Percentiles rank a stretch among this genome's conserved stretches.
These are phyloP conservation scores for Formicarius rufipectus DNA, from an alignment of 2,113 vertebrate species.

Conservation along the genomic window DNA sequence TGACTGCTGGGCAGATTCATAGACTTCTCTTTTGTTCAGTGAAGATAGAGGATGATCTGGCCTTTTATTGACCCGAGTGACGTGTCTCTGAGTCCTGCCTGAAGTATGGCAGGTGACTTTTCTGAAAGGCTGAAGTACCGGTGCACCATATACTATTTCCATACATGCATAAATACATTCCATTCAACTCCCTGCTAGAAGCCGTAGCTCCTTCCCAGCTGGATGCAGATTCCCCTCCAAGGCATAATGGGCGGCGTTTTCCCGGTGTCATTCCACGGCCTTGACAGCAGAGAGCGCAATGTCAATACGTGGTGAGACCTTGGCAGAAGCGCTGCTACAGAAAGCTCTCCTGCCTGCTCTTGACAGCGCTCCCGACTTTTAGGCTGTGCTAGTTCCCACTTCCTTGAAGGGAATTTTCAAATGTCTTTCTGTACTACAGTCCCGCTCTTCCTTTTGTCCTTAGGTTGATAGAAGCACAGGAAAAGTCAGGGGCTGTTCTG, in stretches of 20 bases:
- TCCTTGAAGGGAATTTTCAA: background rate
- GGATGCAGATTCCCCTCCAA: accelerated
- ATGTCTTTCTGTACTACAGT: background rate
- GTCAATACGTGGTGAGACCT: background rate
- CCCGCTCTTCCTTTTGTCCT: background rate
- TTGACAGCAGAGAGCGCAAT: slow-evolving; percentile 19
- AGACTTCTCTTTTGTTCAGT: background rate
- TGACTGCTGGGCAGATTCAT: background rate
- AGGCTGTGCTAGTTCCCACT: background rate
- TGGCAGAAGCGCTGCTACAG: accelerated
- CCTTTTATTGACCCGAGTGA: background rate
- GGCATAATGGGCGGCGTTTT: accelerated
- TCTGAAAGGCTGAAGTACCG: background rate
- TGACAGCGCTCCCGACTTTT: background rate
- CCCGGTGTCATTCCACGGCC: accelerated
- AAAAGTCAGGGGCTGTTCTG: background rate
- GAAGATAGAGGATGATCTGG: background rate
- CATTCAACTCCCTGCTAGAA: no score
- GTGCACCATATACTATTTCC: accelerated
- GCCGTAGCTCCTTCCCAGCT: background rate
- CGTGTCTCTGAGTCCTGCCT: background rate
- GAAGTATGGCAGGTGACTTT: background rate
- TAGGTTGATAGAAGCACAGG: background rate
- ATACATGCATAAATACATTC: no score
- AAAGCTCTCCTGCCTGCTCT: no score